phyloP scores from a whole-genome alignment of 2,113 vertebrate species.

The Rhinogobius similis region DNA sequence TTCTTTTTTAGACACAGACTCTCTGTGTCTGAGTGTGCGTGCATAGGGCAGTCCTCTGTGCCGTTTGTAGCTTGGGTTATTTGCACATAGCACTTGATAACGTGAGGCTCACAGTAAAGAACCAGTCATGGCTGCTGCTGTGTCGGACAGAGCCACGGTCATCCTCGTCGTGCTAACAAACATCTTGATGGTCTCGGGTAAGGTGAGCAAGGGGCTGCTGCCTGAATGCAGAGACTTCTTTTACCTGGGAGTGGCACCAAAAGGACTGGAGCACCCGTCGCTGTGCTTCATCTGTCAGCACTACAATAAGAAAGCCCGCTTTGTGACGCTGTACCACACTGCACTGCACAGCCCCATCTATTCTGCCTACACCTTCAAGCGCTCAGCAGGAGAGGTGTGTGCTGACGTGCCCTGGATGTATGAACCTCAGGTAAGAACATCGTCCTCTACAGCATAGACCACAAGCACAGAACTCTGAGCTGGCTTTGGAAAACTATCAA shows the following conservation, averaged over 20 bases:
- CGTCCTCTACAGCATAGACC: too few species aligned
- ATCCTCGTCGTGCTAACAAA: slow-evolving; percentile 24
- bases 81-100: slow-evolving; percentile 68
- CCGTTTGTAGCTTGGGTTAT: slow-evolving; percentile 1
- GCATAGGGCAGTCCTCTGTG: background rate
- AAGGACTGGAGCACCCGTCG: slow-evolving; percentile 48
- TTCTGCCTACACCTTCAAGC: slow-evolving; percentile 76
- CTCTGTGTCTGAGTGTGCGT: too few species aligned
- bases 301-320: slow-evolving; percentile 68
- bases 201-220: slow-evolving; percentile 66
- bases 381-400: slow-evolving; percentile 62
- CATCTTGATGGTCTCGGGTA: slow-evolving; percentile 29
- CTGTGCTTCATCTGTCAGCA: slow-evolving; percentile 71
- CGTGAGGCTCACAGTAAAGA: too few species aligned
- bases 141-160: too few species aligned
- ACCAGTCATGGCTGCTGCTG: too few species aligned
- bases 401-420: slow-evolving; percentile 77
- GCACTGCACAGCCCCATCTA: slow-evolving; percentile 67
- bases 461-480: too few species aligned
- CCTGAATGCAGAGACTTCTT: slow-evolving; percentile 69
- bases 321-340: slow-evolving; percentile 66
- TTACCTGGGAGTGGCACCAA: slow-evolving; percentile 66
- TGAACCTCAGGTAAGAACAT: slow-evolving; percentile 72
- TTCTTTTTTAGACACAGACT: slow-evolving; percentile 5
- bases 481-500: too few species aligned